Base-by-base conservation (phyloP, 2,113 vertebrate genomes). In the Labeo catla region DNA sequence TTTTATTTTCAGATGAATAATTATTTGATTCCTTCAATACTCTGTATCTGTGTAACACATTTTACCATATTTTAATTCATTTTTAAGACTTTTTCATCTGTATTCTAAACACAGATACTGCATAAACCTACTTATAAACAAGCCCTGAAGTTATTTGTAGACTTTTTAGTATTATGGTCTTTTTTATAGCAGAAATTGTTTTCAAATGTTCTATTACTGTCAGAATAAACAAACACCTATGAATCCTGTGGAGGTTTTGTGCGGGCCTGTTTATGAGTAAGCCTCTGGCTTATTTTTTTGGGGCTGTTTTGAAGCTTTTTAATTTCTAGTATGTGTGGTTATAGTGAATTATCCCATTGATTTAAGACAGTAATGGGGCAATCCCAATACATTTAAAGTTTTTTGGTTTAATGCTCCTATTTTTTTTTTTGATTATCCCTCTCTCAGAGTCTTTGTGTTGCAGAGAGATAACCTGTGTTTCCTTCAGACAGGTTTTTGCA, bases 401-500 rank as follows among this genome's bases (percentile, higher is more conserved):
- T 70, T 54, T 84, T 6, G 34, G 23, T 76, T 68, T 21, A 43
- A 79, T 57, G 11, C 8, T 7, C 15, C 28, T 28, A 28, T 28
- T 66, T 16, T 52, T 6, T 61, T 16, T 81, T 21, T 84, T 5
- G 11, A 45, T 21, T 86, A 23, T 73, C 45, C 34, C 19, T 87
- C 12, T 54, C 47, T 87, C 79, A 15, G 79, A 70, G 61, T 81
- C 9, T 85, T 61, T 68, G 70, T 72, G 39, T 86, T 76, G 70
- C 36, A 72, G 83, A 79, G 54, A 34, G 49, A 61, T 28, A 54
- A 47, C 54, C 13, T 66, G 54, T 77, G 19, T 72, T 49, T 68
- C n/a, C 16, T 86, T 89, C 83, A 79, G 72, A 74, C 45, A 21
- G 66, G 43, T 45, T 83, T 86, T 57, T 66, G 74, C 21, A 72